These are phyloP conservation scores for Holothuria scabra DNA, from an alignment of 53 echinoderm and acorn worm species.

Conservation along the genomic window DNA sequence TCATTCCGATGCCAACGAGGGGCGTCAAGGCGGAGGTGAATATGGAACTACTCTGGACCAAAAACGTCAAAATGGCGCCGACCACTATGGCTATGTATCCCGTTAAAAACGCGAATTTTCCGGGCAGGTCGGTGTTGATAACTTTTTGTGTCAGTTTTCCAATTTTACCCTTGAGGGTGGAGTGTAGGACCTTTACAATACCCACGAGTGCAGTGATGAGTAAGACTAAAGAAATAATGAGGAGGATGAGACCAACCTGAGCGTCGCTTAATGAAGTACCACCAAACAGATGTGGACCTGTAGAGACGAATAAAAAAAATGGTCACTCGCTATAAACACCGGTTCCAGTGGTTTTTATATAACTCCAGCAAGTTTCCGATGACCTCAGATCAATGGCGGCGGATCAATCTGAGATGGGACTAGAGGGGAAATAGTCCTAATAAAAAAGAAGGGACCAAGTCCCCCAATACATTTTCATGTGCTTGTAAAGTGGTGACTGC, in stretches of 20 bases:
- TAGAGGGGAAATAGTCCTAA: too few species aligned
- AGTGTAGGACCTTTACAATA: conserved; percentile 79
- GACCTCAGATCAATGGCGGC: too few species aligned
- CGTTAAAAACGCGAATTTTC: conserved; percentile 60
- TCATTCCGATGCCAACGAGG: conserved; percentile 74
- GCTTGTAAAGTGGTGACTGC: too few species aligned
- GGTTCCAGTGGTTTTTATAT: too few species aligned
- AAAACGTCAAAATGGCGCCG: conserved; percentile 73
- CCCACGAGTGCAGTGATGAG: conserved; percentile 65
- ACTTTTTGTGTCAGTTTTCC: conserved; percentile 68
- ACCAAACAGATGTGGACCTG: conserved; percentile 77
- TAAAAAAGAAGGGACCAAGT: too few species aligned
- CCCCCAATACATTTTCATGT: too few species aligned
- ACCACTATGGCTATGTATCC: conserved; percentile 74
- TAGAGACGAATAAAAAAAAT: background rate
- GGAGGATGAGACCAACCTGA: conserved; percentile 68
- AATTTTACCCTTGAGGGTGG: conserved; percentile 74
- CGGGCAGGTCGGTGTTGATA: conserved; percentile 75
- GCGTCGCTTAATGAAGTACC: conserved; percentile 60
- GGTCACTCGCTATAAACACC: background rate
- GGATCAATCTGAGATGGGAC: too few species aligned
- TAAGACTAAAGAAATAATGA: conserved; percentile 62
- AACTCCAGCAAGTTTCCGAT: too few species aligned
- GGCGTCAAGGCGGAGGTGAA: conserved; percentile 85
- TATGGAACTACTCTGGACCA: conserved; percentile 84